Percentiles rank a stretch among this genome's conserved stretches.
Conservation (phyloP, 2,797 vertebrate species). For the Squalus acanthias region DNA sequence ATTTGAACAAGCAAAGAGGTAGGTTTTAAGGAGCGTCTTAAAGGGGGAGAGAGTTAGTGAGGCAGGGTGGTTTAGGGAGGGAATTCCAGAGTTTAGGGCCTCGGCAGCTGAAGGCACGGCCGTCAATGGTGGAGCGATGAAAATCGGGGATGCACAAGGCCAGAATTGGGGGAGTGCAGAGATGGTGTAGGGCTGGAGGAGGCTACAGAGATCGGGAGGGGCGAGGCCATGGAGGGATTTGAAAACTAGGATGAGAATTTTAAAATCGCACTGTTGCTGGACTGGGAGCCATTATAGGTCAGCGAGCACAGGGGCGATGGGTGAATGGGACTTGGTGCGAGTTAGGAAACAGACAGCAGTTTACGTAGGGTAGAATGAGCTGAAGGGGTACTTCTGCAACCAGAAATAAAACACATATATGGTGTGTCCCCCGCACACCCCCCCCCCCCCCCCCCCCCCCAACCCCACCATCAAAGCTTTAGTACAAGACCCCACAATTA, state of each 20-base stretch:
- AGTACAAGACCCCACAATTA: background rate
- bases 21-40: background rate
- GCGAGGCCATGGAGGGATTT: background rate
- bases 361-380: background rate
- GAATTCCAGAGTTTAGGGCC: background rate
- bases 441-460: too few species aligned
- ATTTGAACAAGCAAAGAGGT: background rate
- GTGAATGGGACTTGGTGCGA: background rate
- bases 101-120: background rate
- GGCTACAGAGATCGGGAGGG: background rate
- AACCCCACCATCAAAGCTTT: background rate
- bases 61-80: too few species aligned
- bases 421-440: background rate
- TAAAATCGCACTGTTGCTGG: background rate
- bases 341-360: background rate
- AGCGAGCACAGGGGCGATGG: background rate
- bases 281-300: background rate
- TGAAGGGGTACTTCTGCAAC: background rate
- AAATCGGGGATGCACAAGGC: background rate
- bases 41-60: background rate
- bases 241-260: background rate
- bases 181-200: too few species aligned
- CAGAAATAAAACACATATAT: background rate
- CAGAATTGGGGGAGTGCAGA: background rate
- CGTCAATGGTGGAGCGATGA: background rate